Conservation (phyloP, 2,113 vertebrate species). For the Montifringilla adamsi region DNA sequence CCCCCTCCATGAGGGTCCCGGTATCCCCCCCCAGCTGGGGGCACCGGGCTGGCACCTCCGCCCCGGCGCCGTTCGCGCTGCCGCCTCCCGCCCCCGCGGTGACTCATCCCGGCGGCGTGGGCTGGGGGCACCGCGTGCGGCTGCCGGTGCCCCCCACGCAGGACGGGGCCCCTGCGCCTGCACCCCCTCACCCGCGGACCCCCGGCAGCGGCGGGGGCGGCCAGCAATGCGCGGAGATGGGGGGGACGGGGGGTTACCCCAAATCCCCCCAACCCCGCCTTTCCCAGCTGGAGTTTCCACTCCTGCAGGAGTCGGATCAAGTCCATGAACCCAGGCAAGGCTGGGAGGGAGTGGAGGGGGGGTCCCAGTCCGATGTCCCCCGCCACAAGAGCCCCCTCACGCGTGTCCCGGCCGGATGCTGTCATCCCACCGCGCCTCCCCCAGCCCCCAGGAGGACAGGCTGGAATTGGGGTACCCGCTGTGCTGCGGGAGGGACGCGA, state of each 20-base stretch:
- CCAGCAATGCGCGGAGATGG: not conserved
- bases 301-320: not conserved
- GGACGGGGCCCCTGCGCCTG: not conserved
- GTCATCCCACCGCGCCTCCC: conserved; percentile 19
- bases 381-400: not conserved
- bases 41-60: not conserved
- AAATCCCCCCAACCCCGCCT: not conserved
- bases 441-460: not conserved
- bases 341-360: not conserved
- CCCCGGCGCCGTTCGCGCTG: not conserved
- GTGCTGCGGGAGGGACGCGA: not conserved
- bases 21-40: not conserved
- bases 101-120: not conserved
- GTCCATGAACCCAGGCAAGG: not conserved
- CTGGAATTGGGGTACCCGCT: not conserved
- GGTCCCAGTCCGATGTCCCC: not conserved
- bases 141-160: not conserved
- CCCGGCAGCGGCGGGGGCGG: not conserved
- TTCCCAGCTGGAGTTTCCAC: not conserved
- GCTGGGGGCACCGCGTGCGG: not conserved
- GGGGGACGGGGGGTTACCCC: not conserved
- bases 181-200: not conserved
- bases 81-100: not conserved
- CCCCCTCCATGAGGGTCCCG: not conserved
- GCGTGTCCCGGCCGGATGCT: not conserved